Evolutionary conservation across 1,140 invertebrate species (phyloP).

Genomic region (Pseudomyrmex gracilis): DNA sequence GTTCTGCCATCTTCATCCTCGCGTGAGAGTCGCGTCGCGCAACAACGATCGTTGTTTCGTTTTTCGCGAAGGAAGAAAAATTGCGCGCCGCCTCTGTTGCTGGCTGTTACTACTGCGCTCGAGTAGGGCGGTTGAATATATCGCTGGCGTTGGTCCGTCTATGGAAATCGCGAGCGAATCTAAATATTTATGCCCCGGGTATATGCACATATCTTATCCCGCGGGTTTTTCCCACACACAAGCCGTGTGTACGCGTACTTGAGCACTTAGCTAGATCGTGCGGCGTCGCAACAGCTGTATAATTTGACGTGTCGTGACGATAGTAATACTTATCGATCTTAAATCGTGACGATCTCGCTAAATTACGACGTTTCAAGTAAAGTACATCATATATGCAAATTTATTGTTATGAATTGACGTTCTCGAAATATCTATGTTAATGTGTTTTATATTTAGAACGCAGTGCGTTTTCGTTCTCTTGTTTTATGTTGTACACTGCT

Average conservation of each 20-base stretch:
- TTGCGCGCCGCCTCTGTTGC: slow-evolving; percentile 10
- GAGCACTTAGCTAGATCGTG: slow-evolving; percentile 43
- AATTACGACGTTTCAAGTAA: too few species aligned
- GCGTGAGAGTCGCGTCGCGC: slow-evolving; percentile 25
- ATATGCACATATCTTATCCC: slow-evolving; percentile 52
- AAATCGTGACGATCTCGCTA: too few species aligned
- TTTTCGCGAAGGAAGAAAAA: slow-evolving; percentile 57
- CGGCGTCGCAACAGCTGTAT: slow-evolving; percentile 8
- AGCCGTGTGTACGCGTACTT: slow-evolving; percentile 11
- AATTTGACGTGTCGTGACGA: slow-evolving; percentile 43
- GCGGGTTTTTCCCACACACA: slow-evolving; percentile 42
- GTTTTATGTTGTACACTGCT: too few species aligned
- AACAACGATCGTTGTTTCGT: slow-evolving; percentile 55
- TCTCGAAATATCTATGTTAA: too few species aligned
- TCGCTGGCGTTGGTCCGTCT: slow-evolving; percentile 51
- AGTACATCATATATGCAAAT: too few species aligned
- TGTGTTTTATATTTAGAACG: too few species aligned
- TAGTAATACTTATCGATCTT: neutral
- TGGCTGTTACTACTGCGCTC: neutral
- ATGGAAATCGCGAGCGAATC: slow-evolving; percentile 59
- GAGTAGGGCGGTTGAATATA: slow-evolving; percentile 43
- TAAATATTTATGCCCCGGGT: slow-evolving; percentile 55
- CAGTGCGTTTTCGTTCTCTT: too few species aligned
- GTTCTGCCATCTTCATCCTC: slow-evolving; percentile 2
- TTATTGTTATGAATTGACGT: too few species aligned